phyloP scores from a whole-genome alignment of 2,797 vertebrate genomes.

The Numenius phaeopus region DNA sequence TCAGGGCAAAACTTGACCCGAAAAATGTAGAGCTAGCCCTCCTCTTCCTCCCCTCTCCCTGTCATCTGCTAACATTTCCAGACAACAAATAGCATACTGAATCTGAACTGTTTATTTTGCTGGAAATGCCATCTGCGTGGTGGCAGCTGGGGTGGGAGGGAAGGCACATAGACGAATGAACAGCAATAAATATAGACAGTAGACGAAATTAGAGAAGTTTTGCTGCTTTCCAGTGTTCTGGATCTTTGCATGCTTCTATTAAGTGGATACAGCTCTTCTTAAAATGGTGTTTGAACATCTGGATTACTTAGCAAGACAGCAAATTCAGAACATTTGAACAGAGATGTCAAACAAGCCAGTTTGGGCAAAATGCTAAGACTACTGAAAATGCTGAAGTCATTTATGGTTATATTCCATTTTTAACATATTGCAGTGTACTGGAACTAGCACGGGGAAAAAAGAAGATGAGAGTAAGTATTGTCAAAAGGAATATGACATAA shows the following conservation, averaged over 20 bases:
- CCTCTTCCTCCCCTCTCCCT: background rate
- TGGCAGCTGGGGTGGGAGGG: conserved; percentile 47
- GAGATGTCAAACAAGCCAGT: background rate
- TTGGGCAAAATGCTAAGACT: background rate
- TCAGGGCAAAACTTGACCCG: background rate
- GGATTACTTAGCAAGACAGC: background rate
- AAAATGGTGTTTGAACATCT: background rate
- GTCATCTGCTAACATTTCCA: conserved; percentile 38
- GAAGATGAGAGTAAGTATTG: background rate
- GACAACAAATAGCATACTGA: background rate
- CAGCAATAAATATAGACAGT: background rate
- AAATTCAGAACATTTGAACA: background rate
- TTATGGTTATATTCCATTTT: background rate
- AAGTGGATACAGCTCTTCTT: background rate
- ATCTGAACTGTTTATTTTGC: background rate
- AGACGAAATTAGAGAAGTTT: background rate
- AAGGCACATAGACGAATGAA: background rate
- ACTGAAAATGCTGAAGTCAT: background rate
- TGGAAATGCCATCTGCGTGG: conserved; percentile 43
- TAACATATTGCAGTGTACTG: background rate
- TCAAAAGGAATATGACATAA: background rate
- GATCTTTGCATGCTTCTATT: background rate
- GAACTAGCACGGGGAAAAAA: background rate
- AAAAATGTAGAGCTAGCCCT: background rate
- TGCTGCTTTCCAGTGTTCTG: background rate